Percentiles rank a stretch among this genome's conserved stretches.
These are phyloP conservation scores for Andrena chrysosceles DNA, from an alignment of 2,888 invertebrate genomes.

Conservation along the genomic window DNA sequence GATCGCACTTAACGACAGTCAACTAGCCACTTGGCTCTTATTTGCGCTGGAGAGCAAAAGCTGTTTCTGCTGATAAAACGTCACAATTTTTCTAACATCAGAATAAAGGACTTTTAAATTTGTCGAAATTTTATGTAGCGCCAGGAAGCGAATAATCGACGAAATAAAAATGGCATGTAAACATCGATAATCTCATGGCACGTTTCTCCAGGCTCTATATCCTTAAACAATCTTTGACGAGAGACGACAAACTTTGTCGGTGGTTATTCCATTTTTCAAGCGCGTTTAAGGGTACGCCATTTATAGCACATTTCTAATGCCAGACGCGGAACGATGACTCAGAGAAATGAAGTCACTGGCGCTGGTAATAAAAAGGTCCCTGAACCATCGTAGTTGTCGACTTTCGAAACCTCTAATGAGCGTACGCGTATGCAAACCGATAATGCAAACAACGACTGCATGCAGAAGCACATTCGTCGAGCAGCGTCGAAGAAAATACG, in stretches of 20 bases:
- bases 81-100: background rate
- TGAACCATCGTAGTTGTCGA: constrained; percentile 43
- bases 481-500: background rate
- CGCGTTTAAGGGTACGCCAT: constrained; percentile 1
- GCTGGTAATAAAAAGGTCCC: constrained; percentile 51
- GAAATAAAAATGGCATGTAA: background rate
- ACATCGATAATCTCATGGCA: background rate
- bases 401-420: constrained; percentile 67
- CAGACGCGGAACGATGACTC: constrained; percentile 61
- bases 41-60: no score
- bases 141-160: background rate
- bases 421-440: constrained; percentile 14
- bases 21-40: background rate
- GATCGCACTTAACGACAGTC: background rate
- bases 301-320: constrained; percentile 15
- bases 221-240: background rate
- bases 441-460: constrained; percentile 24
- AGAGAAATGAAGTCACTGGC: constrained; percentile 59
- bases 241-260: background rate
- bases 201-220: background rate
- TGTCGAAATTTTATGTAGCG: background rate
- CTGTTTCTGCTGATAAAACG: no score
- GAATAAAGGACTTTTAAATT: background rate
- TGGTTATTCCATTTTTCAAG: constrained; percentile 9
- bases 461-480: constrained; percentile 2